These are phyloP conservation scores for Alviniconcha marisindica DNA, from an alignment of 1,140 invertebrate species.

Conservation along the genomic window DNA sequence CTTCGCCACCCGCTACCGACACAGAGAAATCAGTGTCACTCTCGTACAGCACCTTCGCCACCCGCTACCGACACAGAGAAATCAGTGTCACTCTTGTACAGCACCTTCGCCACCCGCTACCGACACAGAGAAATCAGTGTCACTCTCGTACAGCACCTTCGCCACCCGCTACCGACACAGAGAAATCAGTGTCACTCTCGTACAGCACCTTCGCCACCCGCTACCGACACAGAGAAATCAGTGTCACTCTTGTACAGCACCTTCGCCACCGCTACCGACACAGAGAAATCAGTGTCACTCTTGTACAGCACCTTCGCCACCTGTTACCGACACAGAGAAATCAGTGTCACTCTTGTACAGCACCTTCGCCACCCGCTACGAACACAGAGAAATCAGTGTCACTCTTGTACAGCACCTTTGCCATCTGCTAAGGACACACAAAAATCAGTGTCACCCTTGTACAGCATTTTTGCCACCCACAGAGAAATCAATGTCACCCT, in stretches of 20 bases:
- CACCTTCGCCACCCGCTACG: conserved; percentile 42
- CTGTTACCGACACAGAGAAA: conserved; percentile 22
- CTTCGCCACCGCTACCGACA: conserved; percentile 41
- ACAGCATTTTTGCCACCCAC: not conserved
- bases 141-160: no score
- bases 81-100: no score
- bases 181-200: no score
- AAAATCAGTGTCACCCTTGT: no score
- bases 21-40: not conserved
- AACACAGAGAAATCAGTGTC: not conserved
- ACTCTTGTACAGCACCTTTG: no score
- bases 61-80: not conserved
- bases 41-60: no score
- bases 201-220: not conserved
- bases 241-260: no score
- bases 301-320: conserved; percentile 42
- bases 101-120: not conserved
- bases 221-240: not conserved
- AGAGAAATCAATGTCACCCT: no score
- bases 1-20: conserved; percentile 40
- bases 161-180: not conserved
- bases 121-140: not conserved
- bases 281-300: not conserved
- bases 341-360: conserved; percentile 45
- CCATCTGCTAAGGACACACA: not conserved